Base-by-base conservation (phyloP, 2,113 vertebrate species). In the Seriola dumerili region DNA sequence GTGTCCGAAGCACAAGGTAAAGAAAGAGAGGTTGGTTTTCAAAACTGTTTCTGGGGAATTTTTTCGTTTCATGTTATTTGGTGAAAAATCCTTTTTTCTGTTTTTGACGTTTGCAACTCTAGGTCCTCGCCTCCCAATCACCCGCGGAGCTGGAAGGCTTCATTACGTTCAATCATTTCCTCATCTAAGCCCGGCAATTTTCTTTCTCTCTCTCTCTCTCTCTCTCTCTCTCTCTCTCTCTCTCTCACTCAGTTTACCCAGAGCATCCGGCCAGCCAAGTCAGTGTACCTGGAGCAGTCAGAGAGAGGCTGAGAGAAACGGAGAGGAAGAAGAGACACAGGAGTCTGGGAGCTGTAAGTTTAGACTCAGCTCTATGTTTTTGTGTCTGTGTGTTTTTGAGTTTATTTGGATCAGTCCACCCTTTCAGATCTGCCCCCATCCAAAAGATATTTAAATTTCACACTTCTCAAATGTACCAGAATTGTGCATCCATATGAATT, bases 1-100 rank as follows among this genome's bases (percentile, higher is more conserved):
- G 90, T 99, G 98, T 97, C 98, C 97, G 92, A 99, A 99, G 98
- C 98, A 99, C 97, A 99, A 99, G 98, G 98, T 99, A 96, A 96
- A 91, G 77, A 84, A 84, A 32, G 90, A 93, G 80, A 90, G 87
- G 88, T 91, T 88, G 82, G 89, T 94, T 76, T 75, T 46, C 50
- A 10, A 29, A 63, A 25, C 40, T 8, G 11, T 85, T 72, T 42
- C 62, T 72, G 9, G 2, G 34, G n/a, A 72, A 46, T 54, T n/a
- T 0, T 19, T 34, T 36, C 1, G 9, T 65, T 76, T 69, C 76
- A 19, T 75, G 44, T 66, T 10, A 59, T 62, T 76, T 44, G 34
- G 4, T 73, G n/a, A n/a, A 17, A 64, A 19, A 29, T 29, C 29
- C 29, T 44, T 8, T 25, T 54, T 10, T 42, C 32, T 50, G 9